A percentile compares a stretch with the other conserved stretches of the same genome.
Conservation (phyloP, 35 echinoderm and acorn worm species). For the Acanthaster planci region DNA sequence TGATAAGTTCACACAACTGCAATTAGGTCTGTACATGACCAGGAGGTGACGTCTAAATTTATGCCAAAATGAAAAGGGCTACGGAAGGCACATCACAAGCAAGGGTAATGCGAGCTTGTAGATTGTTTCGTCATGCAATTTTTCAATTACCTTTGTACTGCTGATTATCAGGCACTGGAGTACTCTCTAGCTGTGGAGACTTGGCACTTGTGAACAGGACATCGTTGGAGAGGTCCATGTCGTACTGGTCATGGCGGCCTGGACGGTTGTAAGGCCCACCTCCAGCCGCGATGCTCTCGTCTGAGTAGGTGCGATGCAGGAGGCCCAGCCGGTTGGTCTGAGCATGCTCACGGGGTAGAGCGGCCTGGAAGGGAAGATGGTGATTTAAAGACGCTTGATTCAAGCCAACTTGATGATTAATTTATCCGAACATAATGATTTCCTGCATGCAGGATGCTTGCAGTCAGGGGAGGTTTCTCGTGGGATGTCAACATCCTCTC, state of each 20-base stretch:
- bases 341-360: constrained; percentile 29
- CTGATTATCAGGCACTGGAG: background rate
- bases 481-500: too few relatives aligned
- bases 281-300: constrained; percentile 82
- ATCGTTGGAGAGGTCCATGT: background rate
- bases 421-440: background rate
- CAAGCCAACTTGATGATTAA: too few relatives aligned
- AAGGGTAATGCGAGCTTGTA: too few relatives aligned
- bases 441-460: too few relatives aligned
- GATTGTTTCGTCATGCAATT: too few relatives aligned
- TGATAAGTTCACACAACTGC: too few relatives aligned
- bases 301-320: constrained; percentile 68
- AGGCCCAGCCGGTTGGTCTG: constrained; percentile 29
- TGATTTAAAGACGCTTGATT: background rate
- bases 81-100: too few relatives aligned
- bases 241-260: background rate
- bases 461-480: too few relatives aligned
- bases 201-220: constrained; percentile 38
- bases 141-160: constrained; percentile 49
- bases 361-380: constrained; percentile 15
- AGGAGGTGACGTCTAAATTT: too few relatives aligned
- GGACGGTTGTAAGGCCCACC: constrained; percentile 51
- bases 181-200: background rate
- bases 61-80: too few relatives aligned
- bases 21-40: too few relatives aligned